Evolutionary conservation across 1,140 invertebrate genomes (phyloP).

Genomic region (Bombus turneri): DNA sequence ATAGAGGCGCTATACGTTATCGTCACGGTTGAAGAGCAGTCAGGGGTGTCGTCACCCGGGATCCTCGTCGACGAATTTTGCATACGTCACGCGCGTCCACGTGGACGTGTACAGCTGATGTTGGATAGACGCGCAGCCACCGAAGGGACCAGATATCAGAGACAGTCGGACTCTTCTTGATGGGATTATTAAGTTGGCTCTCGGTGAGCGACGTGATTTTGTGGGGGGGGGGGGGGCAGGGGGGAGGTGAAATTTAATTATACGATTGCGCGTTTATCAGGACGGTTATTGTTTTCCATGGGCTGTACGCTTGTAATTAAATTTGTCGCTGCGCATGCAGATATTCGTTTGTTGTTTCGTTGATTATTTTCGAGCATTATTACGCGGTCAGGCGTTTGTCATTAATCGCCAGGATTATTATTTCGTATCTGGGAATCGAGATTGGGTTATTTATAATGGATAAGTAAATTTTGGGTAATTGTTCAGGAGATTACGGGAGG

Average conservation of each 20-base stretch:
- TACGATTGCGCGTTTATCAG: neutral
- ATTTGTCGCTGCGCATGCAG: neutral
- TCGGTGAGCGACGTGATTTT: slow-evolving; percentile 31
- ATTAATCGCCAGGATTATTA: slow-evolving; percentile 2
- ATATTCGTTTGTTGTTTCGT: neutral
- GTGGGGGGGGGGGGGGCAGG: too few species aligned
- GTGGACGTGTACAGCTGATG: neutral
- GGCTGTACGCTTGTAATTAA: neutral
- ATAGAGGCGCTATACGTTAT: neutral
- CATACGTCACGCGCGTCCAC: neutral
- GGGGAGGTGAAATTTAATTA: neutral
- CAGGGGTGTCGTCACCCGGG: neutral
- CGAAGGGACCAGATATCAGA: neutral
- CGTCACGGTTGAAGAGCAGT: neutral
- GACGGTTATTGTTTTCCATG: neutral
- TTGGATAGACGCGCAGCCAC: too few species aligned
- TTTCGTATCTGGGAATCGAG: neutral
- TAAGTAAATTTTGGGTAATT: neutral
- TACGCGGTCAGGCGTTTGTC: neutral
- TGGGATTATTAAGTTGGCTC: slow-evolving; percentile 26
- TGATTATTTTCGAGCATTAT: slow-evolving; percentile 16
- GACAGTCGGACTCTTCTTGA: neutral
- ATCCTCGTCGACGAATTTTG: neutral
- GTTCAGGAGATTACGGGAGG: neutral
- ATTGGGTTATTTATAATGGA: neutral